Evolutionary conservation across 2,888 invertebrate genomes (phyloP), one percentile per base, ranked within the genome.

Genomic region (Mythimna vitellina): DNA sequence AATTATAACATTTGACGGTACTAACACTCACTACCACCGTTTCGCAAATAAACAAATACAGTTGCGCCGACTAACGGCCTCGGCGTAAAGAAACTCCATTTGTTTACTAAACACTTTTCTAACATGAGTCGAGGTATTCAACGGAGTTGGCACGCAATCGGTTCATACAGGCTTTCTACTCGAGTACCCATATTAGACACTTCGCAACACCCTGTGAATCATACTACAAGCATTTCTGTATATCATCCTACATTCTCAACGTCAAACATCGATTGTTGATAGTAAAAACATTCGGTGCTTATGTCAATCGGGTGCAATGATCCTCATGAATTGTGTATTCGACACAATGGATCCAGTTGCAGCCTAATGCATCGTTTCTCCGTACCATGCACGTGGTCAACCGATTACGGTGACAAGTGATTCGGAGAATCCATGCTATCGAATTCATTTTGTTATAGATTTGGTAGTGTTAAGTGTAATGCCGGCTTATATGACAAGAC

Each of bases 381-480:
- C 69, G 86, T 86, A 88, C 42, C 49, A 65, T 73, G 66, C 82
- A 82, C 71, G 82, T 78, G 79, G 73, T 58, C 25, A 56, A 74
- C 70, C 72, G 70, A 32, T 75, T 70, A 73, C 56, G 58, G 78
- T 73, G 60, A 62, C 51, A 70, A 74, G n/a, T 10, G 64, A 72
- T 89, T 88, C 89, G 63, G 76, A 87, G 86, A 89, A 89, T 71
- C 79, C 86, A 81, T 84, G 77, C 79, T 85, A 80, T 77, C 51
- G 64, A 64, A 73, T 75, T 80, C 9, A 54, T 72, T 68, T 20
- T 70, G 57, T 51, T 64, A 46, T 46, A 46, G 65, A 65, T 69
- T 69, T 67, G 25, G 22, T 29, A 17, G 12, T 66, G 71, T 32
- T 68, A 25, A 61, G n/a, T 61, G 64, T 61, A 58, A 76, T 67